Conservation (phyloP, 2,797 vertebrate genomes). For the Enteromius argenteus region DNA sequence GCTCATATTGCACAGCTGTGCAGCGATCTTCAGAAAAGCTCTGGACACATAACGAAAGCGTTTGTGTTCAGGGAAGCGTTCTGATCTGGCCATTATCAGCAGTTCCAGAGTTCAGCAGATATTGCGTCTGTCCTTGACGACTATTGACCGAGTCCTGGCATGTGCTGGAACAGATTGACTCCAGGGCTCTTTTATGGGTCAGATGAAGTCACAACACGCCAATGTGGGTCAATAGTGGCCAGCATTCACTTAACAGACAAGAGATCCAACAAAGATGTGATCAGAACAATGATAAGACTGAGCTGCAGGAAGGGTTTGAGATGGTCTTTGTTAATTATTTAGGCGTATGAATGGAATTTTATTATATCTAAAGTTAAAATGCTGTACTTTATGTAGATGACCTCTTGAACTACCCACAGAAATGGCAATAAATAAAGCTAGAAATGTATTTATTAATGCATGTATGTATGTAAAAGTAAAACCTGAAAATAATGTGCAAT, state of each 20-base stretch:
- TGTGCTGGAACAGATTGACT: background rate
- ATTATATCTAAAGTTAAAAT: background rate
- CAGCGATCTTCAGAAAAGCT: background rate
- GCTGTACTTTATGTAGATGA: background rate
- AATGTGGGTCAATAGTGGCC: background rate
- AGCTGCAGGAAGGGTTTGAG: background rate
- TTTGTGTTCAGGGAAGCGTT: background rate
- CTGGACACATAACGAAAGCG: background rate
- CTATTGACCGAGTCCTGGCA: background rate
- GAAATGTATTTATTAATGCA: too few relatives aligned
- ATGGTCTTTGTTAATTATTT: background rate
- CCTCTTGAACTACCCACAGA: background rate
- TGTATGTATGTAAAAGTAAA: background rate
- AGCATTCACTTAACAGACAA: background rate
- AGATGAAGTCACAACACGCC: constrained; percentile 33
- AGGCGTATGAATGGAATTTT: fast-evolving
- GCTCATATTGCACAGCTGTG: background rate
- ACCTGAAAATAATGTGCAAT: background rate
- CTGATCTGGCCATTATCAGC: background rate
- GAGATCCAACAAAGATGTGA: background rate
- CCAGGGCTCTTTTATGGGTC: constrained; percentile 52
- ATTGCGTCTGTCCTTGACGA: background rate
- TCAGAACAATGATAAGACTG: background rate
- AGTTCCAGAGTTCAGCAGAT: background rate
- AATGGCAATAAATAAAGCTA: too few relatives aligned